Evolutionary conservation across 2,797 vertebrate species (phyloP), one percentile per base, ranked within the genome.

Genomic region (Poecilia picta): DNA sequence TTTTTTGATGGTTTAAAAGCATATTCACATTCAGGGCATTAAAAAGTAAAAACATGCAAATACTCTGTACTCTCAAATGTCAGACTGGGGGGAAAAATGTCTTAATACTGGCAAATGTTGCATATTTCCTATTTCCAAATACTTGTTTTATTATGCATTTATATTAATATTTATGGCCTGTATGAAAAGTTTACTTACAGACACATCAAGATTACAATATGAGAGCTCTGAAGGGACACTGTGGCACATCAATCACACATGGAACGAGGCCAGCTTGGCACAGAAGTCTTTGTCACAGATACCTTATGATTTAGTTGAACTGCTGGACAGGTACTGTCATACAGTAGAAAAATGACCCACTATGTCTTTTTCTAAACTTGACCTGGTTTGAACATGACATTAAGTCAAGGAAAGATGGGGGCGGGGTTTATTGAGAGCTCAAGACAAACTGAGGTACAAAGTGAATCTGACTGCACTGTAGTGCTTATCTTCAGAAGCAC

Each of bases 111-210:
- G 3, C 59, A 82, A 83, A 81, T 80, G 46, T 77, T 82, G 45
- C 59, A 47, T 75, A 36, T 46, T 72, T 88, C 68, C 72, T 64
- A 75, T 59, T 84, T 79, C 75, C 73, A 49, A 74, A 64, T 78
- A 85, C 84, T 76, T 73, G 73, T 72, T 68, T 72, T 46, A 76
- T 80, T 80, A 43, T 84, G 77, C 78, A 76, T 75, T 83, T 72
- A 39, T 83, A 86, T 87, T 83, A 77, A 79, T 76, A 85, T 81
- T 39, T 85, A 87, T 83, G 55, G 64, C 51, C 74, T 81, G 76
- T 81, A 83, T 66, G 53, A 53, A 75, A 85, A 79, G 72, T 77
- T 89, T 78, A 81, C 76, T 71, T 66, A 79, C n/a, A 81, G 46
- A 73, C 45, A 70, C 75, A 72, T 71, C 70, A 43, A 41, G 73